Base-by-base conservation (phyloP, 1,140 invertebrate genomes). In the Ladona fulva region DNA sequence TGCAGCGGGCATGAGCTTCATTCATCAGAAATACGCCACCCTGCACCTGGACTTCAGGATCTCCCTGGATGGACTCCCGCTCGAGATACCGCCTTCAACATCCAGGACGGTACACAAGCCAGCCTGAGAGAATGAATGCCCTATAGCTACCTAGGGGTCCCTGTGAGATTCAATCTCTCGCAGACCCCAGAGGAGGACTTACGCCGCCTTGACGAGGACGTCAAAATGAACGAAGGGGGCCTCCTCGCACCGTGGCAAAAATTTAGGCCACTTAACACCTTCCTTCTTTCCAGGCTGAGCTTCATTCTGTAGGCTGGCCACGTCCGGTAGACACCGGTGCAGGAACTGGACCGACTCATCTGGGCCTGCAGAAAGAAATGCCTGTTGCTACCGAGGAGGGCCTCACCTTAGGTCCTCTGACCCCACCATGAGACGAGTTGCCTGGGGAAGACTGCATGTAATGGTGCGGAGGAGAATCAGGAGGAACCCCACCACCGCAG, bases 351-450 rank as follows among this genome's bases (percentile, higher is more conserved):
- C 74, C 78, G n/a, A n/a, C 12, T 12, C 8, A 52, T 77, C 44
- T 25, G 52, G 42, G 25, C 14, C 7, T 22, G 10, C 16, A 24
- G 42, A 25, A 77, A 77, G 52, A 73, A 66, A 16, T 77, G 77
- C 42, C 11, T 77, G 24, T 16, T 73, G 42, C 77, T 77, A 42
- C 77, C 59, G 0, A 8, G 25, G 19, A 42, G 77, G 12, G 77
- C 77, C 10, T 24, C 22, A 5, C 16, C 42, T 24, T n/a, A 73
- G 24, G 24, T 66, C 19, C 14, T 77, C 44, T 74, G 82, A 84
- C 29, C 8, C 25, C 3, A 12, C 74, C 0, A 80, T 83, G 10
- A 76, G 78, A 0, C 5, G 66, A 0, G 74, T 83, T 6, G 83
- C 83, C 1, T 77, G 59, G 78, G 22, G 19, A 19, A 42, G 74